A percentile compares a stretch with the other conserved stretches of the same genome.
Evolutionary conservation across 2,113 vertebrate species (phyloP).

Genomic region (Perca flavescens): DNA sequence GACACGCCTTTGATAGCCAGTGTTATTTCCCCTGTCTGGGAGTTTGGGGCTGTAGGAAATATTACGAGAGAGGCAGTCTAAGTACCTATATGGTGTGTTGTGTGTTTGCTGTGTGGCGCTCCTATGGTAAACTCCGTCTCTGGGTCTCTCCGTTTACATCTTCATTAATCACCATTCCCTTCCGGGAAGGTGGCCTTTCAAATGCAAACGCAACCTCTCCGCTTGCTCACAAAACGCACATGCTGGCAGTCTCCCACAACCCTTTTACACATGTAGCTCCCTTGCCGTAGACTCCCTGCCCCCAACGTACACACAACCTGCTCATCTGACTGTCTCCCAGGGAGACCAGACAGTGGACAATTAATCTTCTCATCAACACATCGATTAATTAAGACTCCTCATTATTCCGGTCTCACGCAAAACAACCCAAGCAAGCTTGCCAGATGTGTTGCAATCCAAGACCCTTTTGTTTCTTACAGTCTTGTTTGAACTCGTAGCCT

Average conservation of each 20-base stretch:
- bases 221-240: constrained; percentile 49
- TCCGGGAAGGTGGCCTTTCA: constrained; percentile 69
- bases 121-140: constrained; percentile 65
- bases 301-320: constrained; percentile 39
- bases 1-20: constrained; percentile 72
- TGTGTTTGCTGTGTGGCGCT: constrained; percentile 41
- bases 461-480: constrained; percentile 18
- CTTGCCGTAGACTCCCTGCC: constrained; percentile 37
- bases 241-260: constrained; percentile 43
- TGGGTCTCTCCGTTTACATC: constrained; percentile 67
- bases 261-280: constrained; percentile 66
- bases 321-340: constrained; percentile 56
- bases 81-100: constrained; percentile 33
- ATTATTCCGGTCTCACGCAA: constrained; percentile 58
- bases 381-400: constrained; percentile 63
- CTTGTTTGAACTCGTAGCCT: constrained; percentile 54
- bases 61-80: constrained; percentile 37
- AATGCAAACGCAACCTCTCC: constrained; percentile 69
- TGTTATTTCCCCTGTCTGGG: constrained; percentile 67
- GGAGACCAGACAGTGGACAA: constrained; percentile 67
- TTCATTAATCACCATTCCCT: constrained; percentile 76
- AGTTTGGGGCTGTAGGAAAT: constrained; percentile 51
- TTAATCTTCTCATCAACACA: constrained; percentile 71
- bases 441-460: constrained; percentile 26
- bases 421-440: constrained; percentile 29